These are phyloP conservation scores for Drosophila sordidula DNA, from an alignment of 2,888 invertebrate species.

Conservation along the genomic window DNA sequence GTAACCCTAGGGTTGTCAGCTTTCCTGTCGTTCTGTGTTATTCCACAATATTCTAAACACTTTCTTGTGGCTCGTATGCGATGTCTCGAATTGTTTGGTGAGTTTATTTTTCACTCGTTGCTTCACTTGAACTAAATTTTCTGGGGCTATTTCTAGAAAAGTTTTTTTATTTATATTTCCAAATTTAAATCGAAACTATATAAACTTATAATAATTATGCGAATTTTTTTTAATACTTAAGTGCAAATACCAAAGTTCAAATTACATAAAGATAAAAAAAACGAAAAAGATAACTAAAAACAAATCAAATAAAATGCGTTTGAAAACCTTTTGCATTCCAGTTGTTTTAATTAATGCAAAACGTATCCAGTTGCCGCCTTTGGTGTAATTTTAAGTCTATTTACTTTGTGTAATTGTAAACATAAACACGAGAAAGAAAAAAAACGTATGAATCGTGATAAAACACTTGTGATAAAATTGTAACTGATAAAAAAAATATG, in stretches of 20 bases:
- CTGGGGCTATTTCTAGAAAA: constrained; percentile 8
- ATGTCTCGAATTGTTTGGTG: constrained; percentile 26
- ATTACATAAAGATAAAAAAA: constrained; percentile 29
- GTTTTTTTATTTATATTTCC: constrained; percentile 20
- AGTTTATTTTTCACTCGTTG: constrained; percentile 32
- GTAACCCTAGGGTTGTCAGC: not conserved
- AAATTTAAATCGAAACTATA: constrained; percentile 25
- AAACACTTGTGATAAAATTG: constrained; percentile 61
- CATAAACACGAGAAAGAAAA: constrained; percentile 3
- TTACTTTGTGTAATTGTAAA: constrained; percentile 59
- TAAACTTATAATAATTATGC: constrained; percentile 39
- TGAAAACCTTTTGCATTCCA: constrained; percentile 76
- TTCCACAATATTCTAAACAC: not conserved
- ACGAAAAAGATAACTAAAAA: constrained; percentile 46
- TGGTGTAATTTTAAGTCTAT: constrained; percentile 71
- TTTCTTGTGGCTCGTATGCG: constrained; percentile 6
- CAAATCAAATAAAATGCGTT: constrained; percentile 63
- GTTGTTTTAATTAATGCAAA: constrained; percentile 80
- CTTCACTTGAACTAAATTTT: constrained; percentile 18
- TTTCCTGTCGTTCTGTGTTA: constrained; percentile 21
- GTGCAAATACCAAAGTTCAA: constrained; percentile 49
- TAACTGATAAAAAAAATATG: constrained; percentile 58
- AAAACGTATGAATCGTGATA: constrained; percentile 32
- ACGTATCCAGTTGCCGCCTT: constrained; percentile 70
- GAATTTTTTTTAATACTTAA: constrained; percentile 65